Conservation (phyloP, 1,140 invertebrate species). For the Phortica variegata region DNA sequence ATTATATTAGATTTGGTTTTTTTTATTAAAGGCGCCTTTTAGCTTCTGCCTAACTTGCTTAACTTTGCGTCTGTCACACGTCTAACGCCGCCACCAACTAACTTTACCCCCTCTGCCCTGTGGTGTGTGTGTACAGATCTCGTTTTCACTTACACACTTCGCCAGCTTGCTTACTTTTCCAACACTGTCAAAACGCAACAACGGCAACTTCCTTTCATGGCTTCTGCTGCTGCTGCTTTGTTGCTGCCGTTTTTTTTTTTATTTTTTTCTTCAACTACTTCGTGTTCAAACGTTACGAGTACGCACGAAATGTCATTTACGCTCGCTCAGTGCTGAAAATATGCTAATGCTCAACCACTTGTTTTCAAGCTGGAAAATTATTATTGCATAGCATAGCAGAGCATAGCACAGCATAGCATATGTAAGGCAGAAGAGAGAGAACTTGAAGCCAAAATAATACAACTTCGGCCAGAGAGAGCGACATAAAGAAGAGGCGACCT, state of each 20-base stretch:
- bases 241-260: conserved; percentile 15
- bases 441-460: no score
- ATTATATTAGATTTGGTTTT: no score
- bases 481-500: no score
- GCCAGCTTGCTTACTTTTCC: not conserved
- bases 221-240: conserved; percentile 11
- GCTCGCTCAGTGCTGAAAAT: conserved; percentile 42
- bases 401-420: no score
- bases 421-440: conserved; percentile 1
- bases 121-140: conserved; percentile 4
- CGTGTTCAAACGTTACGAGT: conserved; percentile 34
- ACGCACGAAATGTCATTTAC: conserved; percentile 44
- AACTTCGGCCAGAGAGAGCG: no score
- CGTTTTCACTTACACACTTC: conserved; percentile 35
- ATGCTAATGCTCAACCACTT: conserved; percentile 50
- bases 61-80: not conserved
- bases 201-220: conserved; percentile 3
- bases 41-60: no score
- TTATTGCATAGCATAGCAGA: no score
- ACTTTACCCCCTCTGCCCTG: not conserved
- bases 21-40: conserved; percentile 17
- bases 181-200: not conserved
- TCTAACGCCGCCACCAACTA: not conserved
- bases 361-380: conserved; percentile 52
- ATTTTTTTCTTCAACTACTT: conserved; percentile 11